Base-by-base conservation (phyloP, 35 echinoderm and acorn worm genomes). In the Apostichopus japonicus region DNA sequence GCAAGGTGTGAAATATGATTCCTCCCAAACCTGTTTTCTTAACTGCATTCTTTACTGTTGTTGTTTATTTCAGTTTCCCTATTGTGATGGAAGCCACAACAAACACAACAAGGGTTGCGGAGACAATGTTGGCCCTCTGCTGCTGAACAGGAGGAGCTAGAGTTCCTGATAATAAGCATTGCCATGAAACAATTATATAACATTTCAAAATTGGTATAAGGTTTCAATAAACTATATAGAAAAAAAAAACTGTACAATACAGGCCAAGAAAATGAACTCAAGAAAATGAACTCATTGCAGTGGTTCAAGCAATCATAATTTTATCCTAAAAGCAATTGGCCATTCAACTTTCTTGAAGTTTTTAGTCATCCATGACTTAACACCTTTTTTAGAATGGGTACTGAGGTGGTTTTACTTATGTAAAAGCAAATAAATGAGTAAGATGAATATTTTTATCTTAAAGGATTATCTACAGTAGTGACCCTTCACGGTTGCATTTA, bases 81-180 rank as follows among this genome's bases (percentile, higher is more conserved):
- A 94, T 71, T 98, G 97, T 76, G 97, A 98, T 94, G 97, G 97
- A 17, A 90, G 92, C 11, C 97, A 98, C 83, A 94, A 94, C 82
- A 54, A 55, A 27, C 97, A 98, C 91, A 98, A 98, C 88, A 91
- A 90, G 58, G 24, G 14, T 5, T 93, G 90, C 5, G 91, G 93
- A 0, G 97, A 98, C 87, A 98, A 98, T 33, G 97, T 98, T 57
- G 97, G 97, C 14, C 97, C 97, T 13, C 91, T 98, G 21, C 55
- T 94, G 15, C 24, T 94, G 54, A 88, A 94, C 83, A 70, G 86
- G 13, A 77, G 16, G 21, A 58, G 51, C 23, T 33, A 92, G 80
- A 8, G 8, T 83, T 8, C 54, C 54, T 19, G 19, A 83, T 19
- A 11, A 15, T 53, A 8, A 80, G 16, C 33, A 83, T 54, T 11